Percentiles rank a stretch among this genome's conserved stretches.
phyloP scores from a whole-genome alignment of 2,888 invertebrate species.

The Oegoconia quadripuncta region DNA sequence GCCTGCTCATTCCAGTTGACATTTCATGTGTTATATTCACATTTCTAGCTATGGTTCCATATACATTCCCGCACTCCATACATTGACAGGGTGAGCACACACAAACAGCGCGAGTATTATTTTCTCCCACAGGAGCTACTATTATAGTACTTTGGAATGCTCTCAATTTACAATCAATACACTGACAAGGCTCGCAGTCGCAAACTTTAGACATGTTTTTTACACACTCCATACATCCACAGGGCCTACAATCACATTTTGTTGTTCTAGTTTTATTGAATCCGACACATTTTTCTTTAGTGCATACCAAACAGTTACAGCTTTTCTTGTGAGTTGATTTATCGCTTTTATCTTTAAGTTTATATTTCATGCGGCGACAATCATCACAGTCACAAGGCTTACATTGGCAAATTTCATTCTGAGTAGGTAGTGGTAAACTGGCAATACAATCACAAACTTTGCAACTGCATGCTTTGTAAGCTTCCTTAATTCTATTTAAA shows the following conservation, averaged over 20 bases:
- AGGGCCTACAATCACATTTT: too few species aligned
- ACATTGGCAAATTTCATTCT: conserved; percentile 15
- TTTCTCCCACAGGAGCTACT: conserved; percentile 35
- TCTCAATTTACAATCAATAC: conserved; percentile 32
- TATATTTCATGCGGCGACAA: conserved; percentile 20
- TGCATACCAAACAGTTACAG: not conserved
- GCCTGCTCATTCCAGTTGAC: conserved; percentile 37
- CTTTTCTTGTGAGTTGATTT: not conserved
- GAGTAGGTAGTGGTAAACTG: not conserved
- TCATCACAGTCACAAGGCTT: conserved; percentile 35
- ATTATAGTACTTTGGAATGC: conserved; percentile 22
- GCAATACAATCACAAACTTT: conserved; percentile 57
- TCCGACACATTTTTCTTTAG: not conserved
- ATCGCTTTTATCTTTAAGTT: not conserved
- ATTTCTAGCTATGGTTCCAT: conserved; percentile 26
- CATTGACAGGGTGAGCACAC: conserved; percentile 53
- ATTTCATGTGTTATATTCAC: conserved; percentile 32
- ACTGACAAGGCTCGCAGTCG: conserved; percentile 40
- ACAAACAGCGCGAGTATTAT: conserved; percentile 28
- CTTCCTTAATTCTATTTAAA: conserved; percentile 47
- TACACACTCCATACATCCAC: too few species aligned
- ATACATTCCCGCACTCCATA: conserved; percentile 33
- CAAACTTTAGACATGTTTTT: conserved; percentile 23
- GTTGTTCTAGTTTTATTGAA: too few species aligned
- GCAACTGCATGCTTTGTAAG: conserved; percentile 58